These are phyloP conservation scores for Parapsyche elsis DNA, from an alignment of 1,140 invertebrate species.

Conservation along the genomic window DNA sequence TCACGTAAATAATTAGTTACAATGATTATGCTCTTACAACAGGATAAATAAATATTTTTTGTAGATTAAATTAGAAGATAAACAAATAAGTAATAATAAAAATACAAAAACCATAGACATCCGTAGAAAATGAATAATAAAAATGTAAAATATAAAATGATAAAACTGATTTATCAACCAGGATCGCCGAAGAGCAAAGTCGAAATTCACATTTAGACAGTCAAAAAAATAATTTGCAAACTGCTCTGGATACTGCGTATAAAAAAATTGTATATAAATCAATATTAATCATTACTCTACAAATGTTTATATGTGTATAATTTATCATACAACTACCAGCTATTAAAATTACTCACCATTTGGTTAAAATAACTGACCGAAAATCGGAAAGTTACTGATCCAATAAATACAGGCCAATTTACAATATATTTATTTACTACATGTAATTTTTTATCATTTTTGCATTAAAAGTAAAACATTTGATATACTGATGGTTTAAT, in stretches of 20 bases:
- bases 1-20: no score
- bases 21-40: no score
- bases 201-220: constrained; percentile 65
- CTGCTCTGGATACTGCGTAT: constrained; percentile 64
- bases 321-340: not conserved
- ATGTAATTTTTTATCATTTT: no score
- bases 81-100: constrained; percentile 60
- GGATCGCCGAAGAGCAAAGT: constrained; percentile 68
- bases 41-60: constrained; percentile 36
- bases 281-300: not conserved
- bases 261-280: constrained; percentile 60
- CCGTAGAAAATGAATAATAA: constrained; percentile 69
- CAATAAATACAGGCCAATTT: no score
- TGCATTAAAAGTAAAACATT: no score
- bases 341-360: no score
- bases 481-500: no score
- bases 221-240: constrained; percentile 66
- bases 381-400: no score
- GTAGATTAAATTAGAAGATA: constrained; percentile 60
- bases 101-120: constrained; percentile 67
- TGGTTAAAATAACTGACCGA: no score
- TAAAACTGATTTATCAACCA: constrained; percentile 66
- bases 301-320: not conserved
- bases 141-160: constrained; percentile 67
- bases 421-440: no score